A percentile compares a stretch with the other conserved stretches of the same genome.
These are phyloP conservation scores for Harpalus rufipes DNA, from an alignment of 2,888 invertebrate species.

Conservation along the genomic window DNA sequence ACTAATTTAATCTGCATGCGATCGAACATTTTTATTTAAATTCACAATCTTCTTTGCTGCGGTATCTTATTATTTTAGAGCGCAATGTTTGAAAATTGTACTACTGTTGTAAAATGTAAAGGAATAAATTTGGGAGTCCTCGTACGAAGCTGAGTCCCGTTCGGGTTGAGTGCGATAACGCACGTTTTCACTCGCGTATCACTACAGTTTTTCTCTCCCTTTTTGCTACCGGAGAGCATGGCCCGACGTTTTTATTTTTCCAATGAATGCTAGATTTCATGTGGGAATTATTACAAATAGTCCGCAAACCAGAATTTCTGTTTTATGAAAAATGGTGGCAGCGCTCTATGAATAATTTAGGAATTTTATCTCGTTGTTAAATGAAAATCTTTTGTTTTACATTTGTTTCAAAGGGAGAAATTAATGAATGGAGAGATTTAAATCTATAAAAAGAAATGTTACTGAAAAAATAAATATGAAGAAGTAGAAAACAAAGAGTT, in stretches of 20 bases:
- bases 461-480: neutral
- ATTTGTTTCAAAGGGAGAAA: neutral
- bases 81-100: neutral
- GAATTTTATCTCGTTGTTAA: constrained; percentile 20
- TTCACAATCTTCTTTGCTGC: too few relatives aligned
- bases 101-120: neutral
- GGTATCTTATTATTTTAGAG: neutral
- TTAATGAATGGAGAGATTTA: neutral
- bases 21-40: too few relatives aligned
- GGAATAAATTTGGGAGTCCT: neutral
- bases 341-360: constrained; percentile 35
- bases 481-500: neutral
- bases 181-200: constrained; percentile 22
- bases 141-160: neutral
- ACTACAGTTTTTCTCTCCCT: neutral
- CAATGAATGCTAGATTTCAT: constrained; percentile 39
- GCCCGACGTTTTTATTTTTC: constrained; percentile 30
- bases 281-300: constrained; percentile 42
- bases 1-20: too few relatives aligned
- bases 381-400: constrained; percentile 37
- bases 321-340: constrained; percentile 44
- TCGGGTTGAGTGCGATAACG: constrained; percentile 12
- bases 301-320: constrained; percentile 33
- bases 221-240: neutral
- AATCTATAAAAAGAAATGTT: neutral